Base-by-base conservation (phyloP, 2,113 vertebrate genomes). In the Cyanoliseus patagonus region DNA sequence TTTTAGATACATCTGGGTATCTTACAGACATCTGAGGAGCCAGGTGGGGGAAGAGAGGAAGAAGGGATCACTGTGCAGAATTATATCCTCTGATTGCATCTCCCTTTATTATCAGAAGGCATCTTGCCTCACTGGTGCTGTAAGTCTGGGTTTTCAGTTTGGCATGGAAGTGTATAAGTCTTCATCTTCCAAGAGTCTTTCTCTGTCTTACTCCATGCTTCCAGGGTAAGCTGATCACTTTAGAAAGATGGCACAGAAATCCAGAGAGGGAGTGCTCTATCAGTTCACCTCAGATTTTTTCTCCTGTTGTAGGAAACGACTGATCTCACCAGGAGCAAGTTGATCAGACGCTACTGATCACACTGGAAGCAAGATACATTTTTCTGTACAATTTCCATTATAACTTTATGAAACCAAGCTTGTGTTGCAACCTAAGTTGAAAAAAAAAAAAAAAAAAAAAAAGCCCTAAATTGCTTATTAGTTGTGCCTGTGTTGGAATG, bases 201-300 rank as follows among this genome's bases (percentile, higher is more conserved):
- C 25, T 51, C 23, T 1, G 4, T 35, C 46, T 82, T 81, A 55
- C 14, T 72, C 12, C 10, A 11, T 12, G 9, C 17, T 81, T 83
- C 13, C 18, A 25, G 27, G 24, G 8, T 47, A 83, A 73, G 13
- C 5, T 0, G 0, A 55, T 64, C 13, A 41, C 33, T 74, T 76
- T 25, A 63, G 37, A 81, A 73, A 33, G 22, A 42, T 31, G 7
- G 18, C 20, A 28, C 13, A 42, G 61, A 68, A 77, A 67, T 22
- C n/a, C 42, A 69, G 27, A 28, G 8, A 62, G 13, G 28, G 42
- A n/a, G 31, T 44, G 20, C 67, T 53, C 25, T 67, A 17, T 44
- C n/a, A 44, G 9, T 24, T 70, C 1, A 46, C 12, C 5, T 90
- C n/a, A 27, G 11, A 16, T n/a, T 69, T 69, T 66, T 88, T 39